These are phyloP conservation scores for Sus scrofa DNA, from an alignment of 2,113 vertebrate genomes.

Conservation along the genomic window T2T-Sscrofa CM000812.6:154023001-154023500, in stretches of 20 bases:
- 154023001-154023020: not conserved
- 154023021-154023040: not conserved
- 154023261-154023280: not conserved
- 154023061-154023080: too few relatives aligned
- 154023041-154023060: too few relatives aligned
- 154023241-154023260: not conserved
- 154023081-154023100: too few relatives aligned
- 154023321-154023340: not conserved
- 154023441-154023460: not conserved
- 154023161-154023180: too few relatives aligned
- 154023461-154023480: too few relatives aligned
- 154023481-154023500: too few relatives aligned
- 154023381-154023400: not conserved
- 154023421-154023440: not conserved
- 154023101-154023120: too few relatives aligned
- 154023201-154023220: not conserved
- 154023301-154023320: not conserved
- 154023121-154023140: not conserved
- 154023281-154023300: not conserved
- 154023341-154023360: not conserved
- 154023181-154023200: not conserved
- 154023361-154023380: not conserved
- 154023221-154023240: not conserved
- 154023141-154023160: too few relatives aligned
- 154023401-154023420: not conserved